Evolutionary conservation across 37 sponge, comb jelly and placozoan species (phyloP).

Genomic region (Bolinopsis microptera): DNA sequence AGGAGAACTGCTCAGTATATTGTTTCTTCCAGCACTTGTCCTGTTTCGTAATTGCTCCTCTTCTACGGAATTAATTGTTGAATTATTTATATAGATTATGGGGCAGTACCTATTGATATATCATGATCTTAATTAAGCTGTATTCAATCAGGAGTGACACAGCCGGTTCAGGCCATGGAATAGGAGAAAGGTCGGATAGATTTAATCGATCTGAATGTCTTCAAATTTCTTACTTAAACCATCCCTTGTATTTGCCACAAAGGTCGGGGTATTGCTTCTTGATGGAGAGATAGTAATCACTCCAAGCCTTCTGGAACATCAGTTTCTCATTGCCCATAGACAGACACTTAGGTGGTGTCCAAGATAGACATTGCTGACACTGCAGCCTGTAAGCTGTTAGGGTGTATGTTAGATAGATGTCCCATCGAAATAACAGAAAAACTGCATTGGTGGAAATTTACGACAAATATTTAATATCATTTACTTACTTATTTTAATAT

Average conservation of each 20-base stretch:
- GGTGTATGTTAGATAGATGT: neutral
- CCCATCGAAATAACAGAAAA: neutral
- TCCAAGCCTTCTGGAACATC: conserved; percentile 5
- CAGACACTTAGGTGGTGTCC: neutral
- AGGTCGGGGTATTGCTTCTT: neutral
- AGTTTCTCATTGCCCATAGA: neutral
- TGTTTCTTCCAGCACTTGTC: conserved; percentile 26
- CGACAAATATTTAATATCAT: too few relatives aligned
- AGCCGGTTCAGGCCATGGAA: too few relatives aligned
- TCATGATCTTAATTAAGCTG: too few relatives aligned
- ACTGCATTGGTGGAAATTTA: too few relatives aligned
- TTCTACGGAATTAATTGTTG: neutral
- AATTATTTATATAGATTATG: too few relatives aligned
- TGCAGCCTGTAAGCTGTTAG: neutral
- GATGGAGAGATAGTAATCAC: neutral
- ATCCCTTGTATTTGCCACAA: conserved; percentile 14
- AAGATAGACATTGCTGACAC: neutral
- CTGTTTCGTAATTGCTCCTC: neutral
- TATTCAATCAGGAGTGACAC: too few relatives aligned
- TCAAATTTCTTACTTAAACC: neutral
- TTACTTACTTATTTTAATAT: too few relatives aligned
- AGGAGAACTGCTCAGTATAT: neutral
- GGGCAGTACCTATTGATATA: too few relatives aligned
- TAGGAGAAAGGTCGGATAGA: too few relatives aligned
- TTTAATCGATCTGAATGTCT: neutral